Conservation (phyloP, 1,140 invertebrate genomes). For the Copidosoma floridanum region DNA sequence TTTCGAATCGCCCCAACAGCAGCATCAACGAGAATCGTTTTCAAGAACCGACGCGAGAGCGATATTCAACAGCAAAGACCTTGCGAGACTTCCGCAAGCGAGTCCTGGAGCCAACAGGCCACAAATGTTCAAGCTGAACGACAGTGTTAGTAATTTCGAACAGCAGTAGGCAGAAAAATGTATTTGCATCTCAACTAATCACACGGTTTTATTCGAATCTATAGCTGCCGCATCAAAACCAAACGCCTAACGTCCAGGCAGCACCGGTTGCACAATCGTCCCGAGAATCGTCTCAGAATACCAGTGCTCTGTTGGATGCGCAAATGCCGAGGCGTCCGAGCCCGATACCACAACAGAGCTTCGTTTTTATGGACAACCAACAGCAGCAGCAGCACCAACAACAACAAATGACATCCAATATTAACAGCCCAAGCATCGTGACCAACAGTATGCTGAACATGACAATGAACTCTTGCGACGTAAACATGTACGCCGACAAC, state of each 20-base stretch:
- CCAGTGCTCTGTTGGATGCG: no score
- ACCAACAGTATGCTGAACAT: not conserved
- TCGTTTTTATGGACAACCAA: not conserved
- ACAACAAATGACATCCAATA: no score
- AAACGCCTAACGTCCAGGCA: no score
- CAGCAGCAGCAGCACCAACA: not conserved
- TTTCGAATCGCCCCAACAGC: no score
- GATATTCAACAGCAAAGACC: not conserved
- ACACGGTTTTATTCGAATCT: no score
- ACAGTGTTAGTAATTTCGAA: constrained; percentile 3
- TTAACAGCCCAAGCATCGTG: not conserved
- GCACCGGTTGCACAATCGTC: no score
- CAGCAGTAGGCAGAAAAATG: not conserved
- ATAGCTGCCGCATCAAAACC: no score
- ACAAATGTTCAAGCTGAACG: not conserved
- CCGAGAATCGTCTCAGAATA: no score
- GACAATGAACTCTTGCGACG: not conserved
- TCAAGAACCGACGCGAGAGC: not conserved
- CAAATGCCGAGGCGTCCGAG: no score
- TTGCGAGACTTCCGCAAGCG: not conserved
- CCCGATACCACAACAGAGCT: no score
- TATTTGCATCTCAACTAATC: no score
- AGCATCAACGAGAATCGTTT: not conserved
- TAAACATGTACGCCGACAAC: not conserved
- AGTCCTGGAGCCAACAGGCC: constrained; percentile 13